Percentiles rank a stretch among this genome's conserved stretches.
These are phyloP conservation scores for Periophthalmodon schlosseri DNA, from an alignment of 2,113 vertebrate genomes.

Conservation along the genomic window DNA sequence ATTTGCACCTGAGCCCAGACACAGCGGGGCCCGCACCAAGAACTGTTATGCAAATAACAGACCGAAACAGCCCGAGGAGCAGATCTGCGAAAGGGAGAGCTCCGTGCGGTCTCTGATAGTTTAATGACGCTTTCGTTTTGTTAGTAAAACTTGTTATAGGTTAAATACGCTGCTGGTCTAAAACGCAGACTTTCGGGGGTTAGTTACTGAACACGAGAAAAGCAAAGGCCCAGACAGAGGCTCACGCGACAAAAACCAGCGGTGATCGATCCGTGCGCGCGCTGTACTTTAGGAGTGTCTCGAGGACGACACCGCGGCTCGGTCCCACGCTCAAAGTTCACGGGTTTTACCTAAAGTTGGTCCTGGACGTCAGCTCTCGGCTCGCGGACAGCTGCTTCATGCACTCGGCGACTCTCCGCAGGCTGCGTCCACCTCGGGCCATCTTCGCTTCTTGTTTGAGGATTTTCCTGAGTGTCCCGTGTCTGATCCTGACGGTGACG, in stretches of 20 bases:
- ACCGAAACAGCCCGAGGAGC: not conserved
- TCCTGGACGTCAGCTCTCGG: constrained; percentile 60
- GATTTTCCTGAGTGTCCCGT: not conserved
- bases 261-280: not conserved
- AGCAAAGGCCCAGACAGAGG: not conserved
- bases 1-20: not conserved
- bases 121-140: not conserved
- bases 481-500: not conserved
- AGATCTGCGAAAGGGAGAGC: not conserved
- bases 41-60: not conserved
- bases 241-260: not conserved
- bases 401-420: constrained; percentile 70
- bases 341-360: constrained; percentile 66
- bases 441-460: constrained; percentile 61
- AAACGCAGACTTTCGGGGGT: not conserved
- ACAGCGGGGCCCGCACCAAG: not conserved
- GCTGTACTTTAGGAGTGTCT: not conserved
- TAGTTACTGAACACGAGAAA: not conserved
- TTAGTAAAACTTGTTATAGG: not conserved
- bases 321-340: not conserved
- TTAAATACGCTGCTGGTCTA: not conserved
- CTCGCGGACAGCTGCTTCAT: constrained; percentile 59
- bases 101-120: no score
- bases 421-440: constrained; percentile 74
- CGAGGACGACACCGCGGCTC: not conserved